A percentile compares a stretch with the other conserved stretches of the same genome.
These are phyloP conservation scores for Branchellion lobata DNA, from an alignment of 2,888 invertebrate species.

Conservation along the genomic window DNA sequence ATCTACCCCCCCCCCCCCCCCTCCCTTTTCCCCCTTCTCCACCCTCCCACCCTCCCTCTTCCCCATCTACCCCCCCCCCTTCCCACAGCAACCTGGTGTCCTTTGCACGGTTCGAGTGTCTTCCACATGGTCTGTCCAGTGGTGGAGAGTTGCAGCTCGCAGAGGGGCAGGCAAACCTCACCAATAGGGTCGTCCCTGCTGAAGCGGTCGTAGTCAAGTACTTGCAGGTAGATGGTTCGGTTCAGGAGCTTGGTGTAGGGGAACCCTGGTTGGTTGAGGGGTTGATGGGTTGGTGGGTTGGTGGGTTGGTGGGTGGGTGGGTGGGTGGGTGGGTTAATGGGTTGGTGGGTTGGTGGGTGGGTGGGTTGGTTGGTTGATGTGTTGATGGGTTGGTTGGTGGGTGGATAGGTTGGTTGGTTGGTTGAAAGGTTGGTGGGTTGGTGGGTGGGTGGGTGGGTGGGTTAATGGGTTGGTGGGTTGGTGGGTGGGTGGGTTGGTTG, in stretches of 20 bases:
- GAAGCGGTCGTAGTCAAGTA: slow-evolving; percentile 59
- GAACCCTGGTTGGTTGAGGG: slow-evolving; percentile 55
- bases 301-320: too few relatives aligned
- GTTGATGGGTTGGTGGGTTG: too few relatives aligned
- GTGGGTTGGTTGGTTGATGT: too few relatives aligned
- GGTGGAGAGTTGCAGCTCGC: slow-evolving; percentile 57
- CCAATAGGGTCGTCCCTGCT: slow-evolving; percentile 54
- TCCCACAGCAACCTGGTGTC: slow-evolving; percentile 57
- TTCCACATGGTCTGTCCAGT: slow-evolving; percentile 57
- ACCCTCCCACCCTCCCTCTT: too few relatives aligned
- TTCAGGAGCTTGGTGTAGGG: slow-evolving; percentile 60
- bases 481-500: too few relatives aligned
- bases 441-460: background rate
- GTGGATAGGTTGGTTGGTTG: too few relatives aligned
- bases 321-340: too few relatives aligned
- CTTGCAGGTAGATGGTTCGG: slow-evolving; percentile 61
- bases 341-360: too few relatives aligned
- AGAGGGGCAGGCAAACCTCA: slow-evolving; percentile 51
- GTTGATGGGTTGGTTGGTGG: too few relatives aligned
- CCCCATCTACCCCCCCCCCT: too few relatives aligned
- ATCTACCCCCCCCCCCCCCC: too few relatives aligned
- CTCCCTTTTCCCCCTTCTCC: too few relatives aligned
- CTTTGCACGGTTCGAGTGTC: slow-evolving; percentile 60
- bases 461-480: background rate
- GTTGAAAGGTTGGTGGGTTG: background rate